Base-by-base conservation (phyloP, 1,140 invertebrate species). In the Drosophila hydei region DNA sequence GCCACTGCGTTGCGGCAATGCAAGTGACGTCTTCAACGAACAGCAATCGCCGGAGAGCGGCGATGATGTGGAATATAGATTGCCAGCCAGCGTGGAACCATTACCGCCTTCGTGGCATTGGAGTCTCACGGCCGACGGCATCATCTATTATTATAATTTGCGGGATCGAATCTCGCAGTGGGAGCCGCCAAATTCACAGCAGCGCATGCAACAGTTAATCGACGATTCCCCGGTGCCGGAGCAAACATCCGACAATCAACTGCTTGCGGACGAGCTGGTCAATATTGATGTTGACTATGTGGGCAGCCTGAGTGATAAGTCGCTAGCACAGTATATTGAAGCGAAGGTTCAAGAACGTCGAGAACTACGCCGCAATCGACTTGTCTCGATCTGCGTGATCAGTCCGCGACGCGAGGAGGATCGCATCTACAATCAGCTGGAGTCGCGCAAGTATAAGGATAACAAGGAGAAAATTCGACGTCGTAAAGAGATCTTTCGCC, bases 101-200 rank as follows among this genome's bases (percentile, higher is more conserved):
- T 90, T 99, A 43, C 97, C 97, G 4, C 95, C 95, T 0, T 94
- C 96, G 85, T 99, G 98, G 97, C 96, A 96, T 79, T 96, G 94
- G 78, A 95, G 96, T 0, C 94, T 94, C 45, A 97, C 98, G 0
- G 85, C 93, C 16, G 94, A 96, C 43, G 97, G 97, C 1, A 93
- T 97, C 64, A 94, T 95, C 0, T 99, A 98, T 91, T 99, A 98
- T 92, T 99, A 98, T 92, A 97, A 99, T 91, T 92, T 95, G 0
- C 95, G 95, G 75, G 94, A 96, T 21, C 94, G 97, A 58, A 93
- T 96, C 79, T 95, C 97, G 2, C 97, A 98, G 89, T 99, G 98
- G 98, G 93, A 96, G 62, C 96, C 96, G 23, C 97, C 97, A 0
- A 93, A 93, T 38, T 43, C 76, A 0, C 55, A 74, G 18, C 79